A percentile compares a stretch with the other conserved stretches of the same genome.
These are phyloP conservation scores for Pomacea maculata DNA, from an alignment of 1,140 invertebrate species.

Conservation along the genomic window DNA sequence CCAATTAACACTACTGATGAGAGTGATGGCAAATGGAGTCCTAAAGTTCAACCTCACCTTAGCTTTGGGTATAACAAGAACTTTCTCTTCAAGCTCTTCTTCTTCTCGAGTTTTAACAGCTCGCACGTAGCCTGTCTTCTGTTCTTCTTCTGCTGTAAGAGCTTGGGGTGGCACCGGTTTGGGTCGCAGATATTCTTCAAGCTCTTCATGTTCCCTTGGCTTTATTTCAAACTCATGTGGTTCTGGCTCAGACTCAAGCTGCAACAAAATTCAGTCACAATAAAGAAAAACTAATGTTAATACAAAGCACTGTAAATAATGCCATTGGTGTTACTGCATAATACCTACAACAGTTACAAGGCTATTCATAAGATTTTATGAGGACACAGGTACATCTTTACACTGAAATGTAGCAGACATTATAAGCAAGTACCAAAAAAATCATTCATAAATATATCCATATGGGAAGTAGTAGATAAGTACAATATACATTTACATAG, in stretches of 20 bases:
- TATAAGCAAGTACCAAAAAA: background rate
- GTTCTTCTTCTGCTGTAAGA: conserved; percentile 39
- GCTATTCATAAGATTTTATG: too few species aligned
- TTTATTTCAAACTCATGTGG: conserved; percentile 39
- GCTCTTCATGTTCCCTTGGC: conserved; percentile 36
- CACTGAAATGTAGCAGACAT: too few species aligned
- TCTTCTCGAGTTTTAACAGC: conserved; percentile 30
- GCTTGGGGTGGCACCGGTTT: conserved; percentile 29
- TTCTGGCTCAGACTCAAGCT: conserved; percentile 45
- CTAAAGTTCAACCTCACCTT: conserved; percentile 31
- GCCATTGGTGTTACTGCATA: background rate
- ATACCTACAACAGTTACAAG: too few species aligned
- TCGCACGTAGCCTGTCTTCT: conserved; percentile 42
- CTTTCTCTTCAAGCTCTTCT: conserved; percentile 44
- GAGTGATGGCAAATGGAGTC: too few species aligned
- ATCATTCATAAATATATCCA: background rate
- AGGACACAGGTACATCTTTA: too few species aligned
- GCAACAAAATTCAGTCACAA: conserved; percentile 7
- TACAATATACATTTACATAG: background rate
- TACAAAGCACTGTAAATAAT: background rate
- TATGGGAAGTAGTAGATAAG: background rate
- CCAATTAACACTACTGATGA: too few species aligned
- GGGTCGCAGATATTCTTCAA: conserved; percentile 34
- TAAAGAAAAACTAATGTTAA: background rate
- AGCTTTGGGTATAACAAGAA: conserved; percentile 55